phyloP scores from a whole-genome alignment of 2,888 invertebrate species.

The Drosophila anomelani region DNA sequence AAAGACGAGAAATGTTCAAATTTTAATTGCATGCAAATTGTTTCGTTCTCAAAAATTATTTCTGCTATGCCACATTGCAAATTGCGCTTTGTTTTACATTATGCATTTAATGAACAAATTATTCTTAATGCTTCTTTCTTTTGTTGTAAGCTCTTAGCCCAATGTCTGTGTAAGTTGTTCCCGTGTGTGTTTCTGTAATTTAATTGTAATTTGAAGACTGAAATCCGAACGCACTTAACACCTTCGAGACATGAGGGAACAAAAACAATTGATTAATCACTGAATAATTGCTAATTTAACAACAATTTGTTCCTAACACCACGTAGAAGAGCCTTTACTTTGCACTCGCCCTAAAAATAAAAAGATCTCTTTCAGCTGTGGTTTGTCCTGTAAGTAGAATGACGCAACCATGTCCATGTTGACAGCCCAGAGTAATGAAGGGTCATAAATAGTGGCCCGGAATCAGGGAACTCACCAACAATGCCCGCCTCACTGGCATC shows the following conservation, averaged over 20 bases:
- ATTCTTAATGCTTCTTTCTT: slow-evolving; percentile 70
- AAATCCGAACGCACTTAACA: slow-evolving; percentile 51
- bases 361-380: slow-evolving; percentile 36
- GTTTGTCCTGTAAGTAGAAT: slow-evolving; percentile 34
- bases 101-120: slow-evolving; percentile 69
- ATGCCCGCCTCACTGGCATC: slow-evolving; percentile 32
- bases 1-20: slow-evolving; percentile 23
- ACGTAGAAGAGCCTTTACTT: slow-evolving; percentile 52
- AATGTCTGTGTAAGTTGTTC: slow-evolving; percentile 74
- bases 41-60: slow-evolving; percentile 64
- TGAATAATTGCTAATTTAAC: slow-evolving; percentile 80
- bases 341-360: slow-evolving; percentile 47
- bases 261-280: slow-evolving; percentile 49
- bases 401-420: slow-evolving; percentile 24
- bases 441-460: slow-evolving; percentile 41
- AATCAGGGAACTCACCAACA: slow-evolving; percentile 45
- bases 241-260: slow-evolving; percentile 12
- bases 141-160: slow-evolving; percentile 32
- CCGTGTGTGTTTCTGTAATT: slow-evolving; percentile 70
- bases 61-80: slow-evolving; percentile 70
- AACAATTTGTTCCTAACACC: slow-evolving; percentile 61
- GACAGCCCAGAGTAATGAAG: slow-evolving; percentile 59
- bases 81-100: slow-evolving; percentile 73
- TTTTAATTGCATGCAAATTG: slow-evolving; percentile 67
- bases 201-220: slow-evolving; percentile 27